Evolutionary conservation across 2,113 vertebrate species (phyloP).

Genomic region (Heterochromis multidens): DNA sequence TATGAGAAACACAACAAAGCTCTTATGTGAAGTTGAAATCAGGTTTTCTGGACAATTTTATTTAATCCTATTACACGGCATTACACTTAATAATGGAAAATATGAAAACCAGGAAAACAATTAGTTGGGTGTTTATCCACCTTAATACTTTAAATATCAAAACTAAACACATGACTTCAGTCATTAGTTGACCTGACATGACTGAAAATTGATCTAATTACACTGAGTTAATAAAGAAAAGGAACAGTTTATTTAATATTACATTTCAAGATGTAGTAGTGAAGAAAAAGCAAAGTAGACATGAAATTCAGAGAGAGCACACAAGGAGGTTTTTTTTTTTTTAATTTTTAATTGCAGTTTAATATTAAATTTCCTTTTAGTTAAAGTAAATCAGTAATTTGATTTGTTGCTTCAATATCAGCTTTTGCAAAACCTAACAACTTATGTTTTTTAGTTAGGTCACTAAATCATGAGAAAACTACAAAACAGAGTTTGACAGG

Average conservation of each 20-base stretch:
- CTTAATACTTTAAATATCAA: background rate
- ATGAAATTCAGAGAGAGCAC: background rate
- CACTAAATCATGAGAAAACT: background rate
- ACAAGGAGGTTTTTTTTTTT: background rate
- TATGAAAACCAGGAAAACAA: background rate
- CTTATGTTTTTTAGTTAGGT: background rate
- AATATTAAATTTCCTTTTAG: background rate
- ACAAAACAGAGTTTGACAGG: background rate
- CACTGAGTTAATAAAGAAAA: background rate
- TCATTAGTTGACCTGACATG: background rate
- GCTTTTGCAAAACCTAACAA: background rate
- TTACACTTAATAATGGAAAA: background rate
- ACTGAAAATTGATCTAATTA: background rate
- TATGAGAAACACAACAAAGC: background rate
- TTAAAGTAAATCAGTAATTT: background rate
- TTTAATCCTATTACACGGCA: background rate
- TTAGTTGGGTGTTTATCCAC: background rate
- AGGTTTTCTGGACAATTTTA: background rate
- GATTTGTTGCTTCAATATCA: background rate
- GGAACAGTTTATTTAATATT: background rate
- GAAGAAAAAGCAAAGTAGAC: background rate
- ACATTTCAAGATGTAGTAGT: background rate
- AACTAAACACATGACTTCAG: background rate
- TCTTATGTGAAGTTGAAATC: background rate
- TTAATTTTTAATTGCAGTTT: background rate